A percentile compares a stretch with the other conserved stretches of the same genome.
phyloP scores from a whole-genome alignment of 2,113 vertebrate genomes.

The Romanogobio albipinnatus region DNA sequence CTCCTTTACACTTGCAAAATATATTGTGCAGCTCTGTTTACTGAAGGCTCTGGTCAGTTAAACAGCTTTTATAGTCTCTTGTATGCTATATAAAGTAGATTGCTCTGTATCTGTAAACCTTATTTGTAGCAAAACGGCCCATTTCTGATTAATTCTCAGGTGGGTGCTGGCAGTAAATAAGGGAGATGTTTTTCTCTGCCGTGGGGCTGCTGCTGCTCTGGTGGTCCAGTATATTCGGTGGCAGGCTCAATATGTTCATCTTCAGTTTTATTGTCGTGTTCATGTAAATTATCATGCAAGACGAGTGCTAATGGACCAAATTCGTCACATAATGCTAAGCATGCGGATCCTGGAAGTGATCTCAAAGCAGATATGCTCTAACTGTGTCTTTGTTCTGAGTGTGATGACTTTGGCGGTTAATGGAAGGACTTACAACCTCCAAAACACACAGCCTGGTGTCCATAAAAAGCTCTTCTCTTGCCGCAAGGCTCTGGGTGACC shows the following conservation, averaged over 20 bases:
- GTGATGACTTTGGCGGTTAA: conserved; percentile 57
- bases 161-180: conserved; percentile 23
- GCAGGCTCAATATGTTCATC: neutral
- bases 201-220: neutral
- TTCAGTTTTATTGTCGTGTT: neutral
- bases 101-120: conserved; percentile 9
- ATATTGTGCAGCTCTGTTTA: conserved; percentile 24
- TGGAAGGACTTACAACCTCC: conserved; percentile 32
- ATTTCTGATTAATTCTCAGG: conserved; percentile 21
- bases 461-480: conserved; percentile 46
- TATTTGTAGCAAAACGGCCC: neutral
- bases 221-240: neutral
- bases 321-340: neutral
- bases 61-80: conserved; percentile 3
- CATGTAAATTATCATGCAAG: neutral
- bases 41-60: neutral
- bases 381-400: conserved; percentile 53
- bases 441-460: conserved; percentile 48
- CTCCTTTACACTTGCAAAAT: neutral
- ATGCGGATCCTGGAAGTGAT: neutral
- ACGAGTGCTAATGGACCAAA: neutral
- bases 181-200: neutral
- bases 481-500: conserved; percentile 33
- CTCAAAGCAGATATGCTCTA: neutral
- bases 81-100: neutral